Percentiles rank a stretch among this genome's conserved stretches.
Evolutionary conservation across 2,888 invertebrate species (phyloP).

Genomic region (Drosophila nigricruria): DNA sequence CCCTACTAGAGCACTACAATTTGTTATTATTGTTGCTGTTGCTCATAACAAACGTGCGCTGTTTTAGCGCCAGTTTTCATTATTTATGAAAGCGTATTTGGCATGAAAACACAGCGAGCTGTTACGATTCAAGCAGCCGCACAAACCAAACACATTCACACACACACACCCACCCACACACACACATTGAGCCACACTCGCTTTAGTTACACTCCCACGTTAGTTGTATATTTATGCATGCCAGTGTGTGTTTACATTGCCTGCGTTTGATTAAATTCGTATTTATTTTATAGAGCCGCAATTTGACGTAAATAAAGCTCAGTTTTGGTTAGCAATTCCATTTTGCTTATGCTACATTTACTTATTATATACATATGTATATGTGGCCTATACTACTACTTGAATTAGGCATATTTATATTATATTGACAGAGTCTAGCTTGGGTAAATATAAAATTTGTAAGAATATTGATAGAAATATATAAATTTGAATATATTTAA

Average conservation of each 20-base stretch:
- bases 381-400: background rate
- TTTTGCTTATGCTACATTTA: conserved; percentile 12
- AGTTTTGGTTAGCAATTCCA: conserved; percentile 22
- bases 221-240: conserved; percentile 47
- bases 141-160: conserved; percentile 11
- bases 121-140: conserved; percentile 39
- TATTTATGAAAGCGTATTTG: conserved; percentile 80
- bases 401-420: conserved; percentile 3
- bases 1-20: background rate
- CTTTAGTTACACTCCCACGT: conserved; percentile 14
- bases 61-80: conserved; percentile 67
- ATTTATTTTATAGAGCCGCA: conserved; percentile 56
- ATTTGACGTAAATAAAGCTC: conserved; percentile 40
- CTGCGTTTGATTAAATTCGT: conserved; percentile 51
- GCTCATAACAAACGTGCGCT: conserved; percentile 61
- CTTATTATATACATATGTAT: background rate
- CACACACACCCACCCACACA: conserved; percentile 17
- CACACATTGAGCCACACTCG: conserved; percentile 18
- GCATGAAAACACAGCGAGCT: conserved; percentile 59
- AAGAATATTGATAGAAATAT: background rate
- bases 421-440: conserved; percentile 4
- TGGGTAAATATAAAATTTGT: background rate
- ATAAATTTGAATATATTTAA: background rate
- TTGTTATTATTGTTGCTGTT: conserved; percentile 39
- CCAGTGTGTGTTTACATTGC: conserved; percentile 16